Conservation (phyloP, 2,797 vertebrate genomes). For the Poliocrania exsul region DNA sequence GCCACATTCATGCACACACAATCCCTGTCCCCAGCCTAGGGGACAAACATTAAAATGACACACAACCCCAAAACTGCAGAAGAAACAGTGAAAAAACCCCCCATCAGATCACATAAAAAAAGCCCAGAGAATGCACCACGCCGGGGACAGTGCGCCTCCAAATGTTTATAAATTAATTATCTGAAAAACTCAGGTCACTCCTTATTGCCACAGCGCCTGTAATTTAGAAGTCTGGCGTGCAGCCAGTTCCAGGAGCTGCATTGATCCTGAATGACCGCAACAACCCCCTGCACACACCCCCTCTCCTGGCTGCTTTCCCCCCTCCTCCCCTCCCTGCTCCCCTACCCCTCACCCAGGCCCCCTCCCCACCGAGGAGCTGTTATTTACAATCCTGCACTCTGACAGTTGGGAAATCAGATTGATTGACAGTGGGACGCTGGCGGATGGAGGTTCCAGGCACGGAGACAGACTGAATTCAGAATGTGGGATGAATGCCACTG, state of each 20-base stretch:
- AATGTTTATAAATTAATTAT: conserved; percentile 72
- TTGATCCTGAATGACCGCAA: conserved; percentile 66
- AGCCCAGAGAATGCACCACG: not conserved
- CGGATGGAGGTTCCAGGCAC: conserved; percentile 57
- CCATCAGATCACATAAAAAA: not conserved
- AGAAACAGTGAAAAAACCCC: not conserved
- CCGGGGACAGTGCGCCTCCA: not conserved
- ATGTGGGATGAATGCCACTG: conserved; percentile 62
- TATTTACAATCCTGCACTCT: conserved; percentile 82
- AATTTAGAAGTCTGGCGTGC: conserved; percentile 76
- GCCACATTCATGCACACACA: not conserved
- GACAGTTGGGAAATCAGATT: conserved; percentile 86
- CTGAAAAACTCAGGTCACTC: conserved; percentile 66
- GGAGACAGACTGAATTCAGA: conserved; percentile 64
- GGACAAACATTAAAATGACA: accelerated
- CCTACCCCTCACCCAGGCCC: not conserved
- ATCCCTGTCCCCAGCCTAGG: not conserved
- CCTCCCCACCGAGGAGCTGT: conserved; percentile 62
- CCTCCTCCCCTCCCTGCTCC: not conserved
- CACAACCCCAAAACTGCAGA: not conserved
- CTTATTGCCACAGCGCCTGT: conserved; percentile 76
- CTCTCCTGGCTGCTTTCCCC: not conserved
- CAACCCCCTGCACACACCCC: conserved; percentile 42
- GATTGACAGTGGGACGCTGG: conserved; percentile 57
- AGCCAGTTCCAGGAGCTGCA: conserved; percentile 66